A percentile compares a stretch with the other conserved stretches of the same genome.
Conservation (phyloP, 1,140 invertebrate genomes). For the Helicoverpa armigera region DNA sequence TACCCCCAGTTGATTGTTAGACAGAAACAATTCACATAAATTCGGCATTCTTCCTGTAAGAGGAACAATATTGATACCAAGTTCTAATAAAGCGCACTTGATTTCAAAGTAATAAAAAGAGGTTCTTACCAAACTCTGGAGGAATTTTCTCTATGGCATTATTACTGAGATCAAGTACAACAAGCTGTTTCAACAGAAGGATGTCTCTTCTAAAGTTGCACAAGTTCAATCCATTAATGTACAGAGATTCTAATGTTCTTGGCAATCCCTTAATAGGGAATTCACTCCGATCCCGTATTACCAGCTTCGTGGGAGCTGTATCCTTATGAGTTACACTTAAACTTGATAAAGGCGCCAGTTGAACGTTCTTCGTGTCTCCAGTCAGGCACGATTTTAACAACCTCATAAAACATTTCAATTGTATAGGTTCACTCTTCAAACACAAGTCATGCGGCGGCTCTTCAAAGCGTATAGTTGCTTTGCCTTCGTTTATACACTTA, state of each 20-base stretch:
- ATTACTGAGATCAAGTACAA: constrained; percentile 91
- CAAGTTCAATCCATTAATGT: constrained; percentile 88
- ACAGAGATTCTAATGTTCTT: constrained; percentile 87
- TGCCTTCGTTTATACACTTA: constrained; percentile 91
- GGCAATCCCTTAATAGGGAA: constrained; percentile 91
- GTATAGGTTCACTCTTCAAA: constrained; percentile 89
- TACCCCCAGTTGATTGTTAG: constrained; percentile 90
- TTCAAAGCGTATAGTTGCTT: constrained; percentile 91
- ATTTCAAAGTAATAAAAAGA: too few relatives aligned
- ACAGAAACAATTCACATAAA: constrained; percentile 90
- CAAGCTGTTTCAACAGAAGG: constrained; percentile 88
- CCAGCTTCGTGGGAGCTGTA: constrained; percentile 87
- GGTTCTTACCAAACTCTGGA: constrained; percentile 88
- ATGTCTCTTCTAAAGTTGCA: constrained; percentile 90
- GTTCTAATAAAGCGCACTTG: background rate
- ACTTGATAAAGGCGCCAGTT: constrained; percentile 80
- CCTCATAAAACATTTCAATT: constrained; percentile 90
- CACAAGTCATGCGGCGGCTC: constrained; percentile 90
- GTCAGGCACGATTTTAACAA: constrained; percentile 88
- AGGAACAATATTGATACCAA: constrained; percentile 28
- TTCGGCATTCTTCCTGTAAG: constrained; percentile 85
- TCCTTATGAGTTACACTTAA: constrained; percentile 86
- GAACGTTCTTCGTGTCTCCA: constrained; percentile 85
- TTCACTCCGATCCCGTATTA: constrained; percentile 88
- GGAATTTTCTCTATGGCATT: constrained; percentile 93